Percentiles rank a stretch among this genome's conserved stretches.
phyloP scores from a whole-genome alignment of 2,113 vertebrate genomes.

The Balaeniceps rex region DNA sequence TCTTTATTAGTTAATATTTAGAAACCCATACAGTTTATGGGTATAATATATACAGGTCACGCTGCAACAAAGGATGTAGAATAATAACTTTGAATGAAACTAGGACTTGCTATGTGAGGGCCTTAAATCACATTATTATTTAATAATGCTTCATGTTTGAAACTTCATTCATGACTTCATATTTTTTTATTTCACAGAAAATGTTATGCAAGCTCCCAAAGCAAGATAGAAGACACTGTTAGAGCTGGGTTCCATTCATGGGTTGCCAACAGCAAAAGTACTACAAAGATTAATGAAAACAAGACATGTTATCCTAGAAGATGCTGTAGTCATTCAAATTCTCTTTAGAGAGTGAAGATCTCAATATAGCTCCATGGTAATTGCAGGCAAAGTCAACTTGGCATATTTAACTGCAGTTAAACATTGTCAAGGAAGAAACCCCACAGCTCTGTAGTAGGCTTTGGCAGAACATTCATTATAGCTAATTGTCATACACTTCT shows the following conservation, averaged over 20 bases:
- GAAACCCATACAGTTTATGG: background rate
- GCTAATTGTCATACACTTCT: background rate
- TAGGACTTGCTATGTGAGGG: background rate
- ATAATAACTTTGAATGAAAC: background rate
- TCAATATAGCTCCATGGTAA: conserved; percentile 21
- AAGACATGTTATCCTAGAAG: background rate
- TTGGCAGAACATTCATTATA: background rate
- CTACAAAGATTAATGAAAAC: background rate
- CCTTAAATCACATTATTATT: background rate
- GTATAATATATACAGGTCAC: no score
- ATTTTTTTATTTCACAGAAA: background rate
- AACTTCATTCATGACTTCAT: background rate
- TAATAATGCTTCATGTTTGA: background rate
- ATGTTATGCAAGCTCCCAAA: background rate
- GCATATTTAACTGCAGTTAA: conserved; percentile 22
- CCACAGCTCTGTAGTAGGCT: background rate
- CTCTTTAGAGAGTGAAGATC: background rate
- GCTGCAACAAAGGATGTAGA: background rate
- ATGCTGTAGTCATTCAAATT: background rate
- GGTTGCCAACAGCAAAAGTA: background rate
- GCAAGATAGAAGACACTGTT: background rate
- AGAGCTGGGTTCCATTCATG: background rate
- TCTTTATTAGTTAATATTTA: background rate
- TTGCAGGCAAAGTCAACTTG: conserved; percentile 26
- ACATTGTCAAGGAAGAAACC: background rate